phyloP scores from a whole-genome alignment of 2,113 vertebrate genomes.

The Morone chrysops region DNA sequence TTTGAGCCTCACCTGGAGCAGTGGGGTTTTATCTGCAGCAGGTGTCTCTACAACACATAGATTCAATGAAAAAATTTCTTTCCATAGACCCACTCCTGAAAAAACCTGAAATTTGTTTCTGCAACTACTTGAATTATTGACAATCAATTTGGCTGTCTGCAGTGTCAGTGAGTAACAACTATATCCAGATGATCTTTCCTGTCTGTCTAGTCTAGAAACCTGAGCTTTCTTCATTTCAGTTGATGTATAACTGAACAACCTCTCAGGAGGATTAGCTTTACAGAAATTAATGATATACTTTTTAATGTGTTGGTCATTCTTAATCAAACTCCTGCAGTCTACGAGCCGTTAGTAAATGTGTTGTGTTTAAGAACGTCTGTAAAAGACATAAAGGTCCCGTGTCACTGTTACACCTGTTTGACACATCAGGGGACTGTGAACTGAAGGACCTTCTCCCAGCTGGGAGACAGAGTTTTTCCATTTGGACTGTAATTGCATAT shows the following conservation, averaged over 20 bases:
- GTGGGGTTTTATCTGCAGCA: no score
- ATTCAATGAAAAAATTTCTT: not conserved
- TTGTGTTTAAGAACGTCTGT: no score
- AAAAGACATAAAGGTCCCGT: not conserved
- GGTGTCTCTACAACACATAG: no score
- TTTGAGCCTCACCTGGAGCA: no score
- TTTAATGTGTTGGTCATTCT: not conserved
- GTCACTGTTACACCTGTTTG: not conserved
- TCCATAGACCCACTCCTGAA: not conserved
- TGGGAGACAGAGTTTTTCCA: not conserved
- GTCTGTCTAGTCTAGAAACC: not conserved
- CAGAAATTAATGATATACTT: not conserved
- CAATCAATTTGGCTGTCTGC: no score
- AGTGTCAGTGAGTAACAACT: no score
- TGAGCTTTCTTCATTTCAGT: not conserved
- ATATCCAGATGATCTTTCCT: not conserved
- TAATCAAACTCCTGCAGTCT: not conserved
- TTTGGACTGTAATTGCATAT: not conserved
- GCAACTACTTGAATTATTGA: not conserved
- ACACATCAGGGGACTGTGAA: constrained; percentile 6
- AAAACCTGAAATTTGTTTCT: not conserved
- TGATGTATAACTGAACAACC: not conserved
- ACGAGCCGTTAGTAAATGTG: not conserved
- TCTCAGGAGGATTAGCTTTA: not conserved
- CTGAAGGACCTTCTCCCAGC: not conserved